phyloP scores from a whole-genome alignment of 2,888 invertebrate species.

The Lasioglossum villosulum region DNA sequence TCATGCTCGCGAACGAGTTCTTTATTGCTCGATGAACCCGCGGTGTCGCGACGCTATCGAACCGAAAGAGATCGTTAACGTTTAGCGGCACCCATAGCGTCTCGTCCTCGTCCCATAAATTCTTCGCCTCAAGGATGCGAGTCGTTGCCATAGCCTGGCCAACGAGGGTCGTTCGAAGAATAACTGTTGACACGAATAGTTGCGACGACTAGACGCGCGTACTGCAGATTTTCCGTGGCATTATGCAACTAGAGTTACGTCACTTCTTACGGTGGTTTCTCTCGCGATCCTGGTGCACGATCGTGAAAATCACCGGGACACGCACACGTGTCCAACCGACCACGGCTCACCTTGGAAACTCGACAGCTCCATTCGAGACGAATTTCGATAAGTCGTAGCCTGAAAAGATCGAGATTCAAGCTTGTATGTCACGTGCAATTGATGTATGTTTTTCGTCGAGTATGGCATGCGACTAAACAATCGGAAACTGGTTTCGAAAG shows the following conservation, averaged over 20 bases:
- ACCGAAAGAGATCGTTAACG: conserved; percentile 68
- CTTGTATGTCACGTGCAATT: background rate
- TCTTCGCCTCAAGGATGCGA: conserved; percentile 79
- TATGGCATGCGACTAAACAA: background rate
- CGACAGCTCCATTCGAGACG: background rate
- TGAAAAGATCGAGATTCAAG: background rate
- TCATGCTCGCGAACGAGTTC: conserved; percentile 28
- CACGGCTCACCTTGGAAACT: conserved; percentile 40
- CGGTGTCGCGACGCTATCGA: background rate
- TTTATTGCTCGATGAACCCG: conserved; percentile 41
- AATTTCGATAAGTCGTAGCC: conserved; percentile 19
- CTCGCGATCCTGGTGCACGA: conserved; percentile 33
- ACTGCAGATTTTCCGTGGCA: conserved; percentile 51
- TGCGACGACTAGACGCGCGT: conserved; percentile 56
- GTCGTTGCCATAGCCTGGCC: conserved; percentile 55
- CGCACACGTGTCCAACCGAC: background rate
- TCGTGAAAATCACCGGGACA: conserved; percentile 44
- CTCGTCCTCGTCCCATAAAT: conserved; percentile 82
- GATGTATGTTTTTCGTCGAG: background rate
- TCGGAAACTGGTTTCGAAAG: background rate
- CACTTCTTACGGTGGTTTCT: conserved; percentile 58
- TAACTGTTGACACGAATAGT: conserved; percentile 77
- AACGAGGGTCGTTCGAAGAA: conserved; percentile 75
- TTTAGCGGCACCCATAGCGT: conserved; percentile 58
- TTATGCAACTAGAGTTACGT: conserved; percentile 73